A percentile compares a stretch with the other conserved stretches of the same genome.
Evolutionary conservation across 2,797 vertebrate species (phyloP).

Genomic region (Nyctibius grandis): DNA sequence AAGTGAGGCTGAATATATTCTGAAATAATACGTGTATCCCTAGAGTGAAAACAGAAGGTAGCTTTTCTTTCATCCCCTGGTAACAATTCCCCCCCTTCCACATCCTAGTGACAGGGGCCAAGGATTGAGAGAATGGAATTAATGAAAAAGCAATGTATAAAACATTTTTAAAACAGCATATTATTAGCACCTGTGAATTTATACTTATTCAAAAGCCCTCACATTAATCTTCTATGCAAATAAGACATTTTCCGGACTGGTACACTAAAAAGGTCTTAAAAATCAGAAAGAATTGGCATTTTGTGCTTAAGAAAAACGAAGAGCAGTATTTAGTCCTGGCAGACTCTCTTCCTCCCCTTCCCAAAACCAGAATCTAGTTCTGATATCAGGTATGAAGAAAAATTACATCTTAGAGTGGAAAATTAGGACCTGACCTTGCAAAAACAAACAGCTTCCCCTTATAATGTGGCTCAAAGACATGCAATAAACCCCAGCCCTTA

Average conservation of each 20-base stretch:
- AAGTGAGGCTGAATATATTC: not conserved
- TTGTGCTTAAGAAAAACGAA: not conserved
- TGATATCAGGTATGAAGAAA: not conserved
- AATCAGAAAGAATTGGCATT: not conserved
- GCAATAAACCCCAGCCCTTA: not conserved
- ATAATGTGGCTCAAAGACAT: not conserved
- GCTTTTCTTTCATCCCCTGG: not conserved
- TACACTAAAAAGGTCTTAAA: not conserved
- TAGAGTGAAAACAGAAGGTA: not conserved
- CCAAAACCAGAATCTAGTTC: not conserved
- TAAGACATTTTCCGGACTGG: not conserved
- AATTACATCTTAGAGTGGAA: not conserved
- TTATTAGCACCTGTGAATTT: not conserved
- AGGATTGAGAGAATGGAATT: not conserved
- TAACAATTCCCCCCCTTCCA: not conserved
- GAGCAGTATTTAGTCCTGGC: not conserved
- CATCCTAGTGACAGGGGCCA: not conserved
- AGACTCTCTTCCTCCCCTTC: not conserved
- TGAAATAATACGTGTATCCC: not conserved
- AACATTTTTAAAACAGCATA: not conserved
- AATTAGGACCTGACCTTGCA: not conserved
- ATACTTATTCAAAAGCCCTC: not conserved
- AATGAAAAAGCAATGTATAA: not conserved
- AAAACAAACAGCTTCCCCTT: not conserved
- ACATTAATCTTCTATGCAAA: not conserved